These are phyloP conservation scores for Rhinopithecus roxellana DNA, from an alignment of 2,113 vertebrate species.

Conservation along the genomic window DNA sequence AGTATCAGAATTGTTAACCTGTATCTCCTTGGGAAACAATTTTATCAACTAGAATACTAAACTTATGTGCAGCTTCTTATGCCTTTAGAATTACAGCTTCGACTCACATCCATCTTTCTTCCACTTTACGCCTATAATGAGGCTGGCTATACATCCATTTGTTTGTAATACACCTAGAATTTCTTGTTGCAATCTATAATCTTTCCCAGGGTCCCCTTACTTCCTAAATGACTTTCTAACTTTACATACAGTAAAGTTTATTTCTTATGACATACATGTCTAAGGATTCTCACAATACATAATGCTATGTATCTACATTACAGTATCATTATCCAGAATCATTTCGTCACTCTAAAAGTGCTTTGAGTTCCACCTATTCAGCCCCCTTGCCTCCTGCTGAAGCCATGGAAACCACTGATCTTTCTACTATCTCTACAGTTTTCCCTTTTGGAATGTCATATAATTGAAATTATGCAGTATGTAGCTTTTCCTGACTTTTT, in stretches of 20 bases:
- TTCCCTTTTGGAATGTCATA: not conserved
- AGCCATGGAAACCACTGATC: not conserved
- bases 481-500: not conserved
- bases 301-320: not conserved
- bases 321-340: not conserved
- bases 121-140: not conserved
- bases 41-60: not conserved
- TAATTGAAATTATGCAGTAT: no score
- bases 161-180: not conserved
- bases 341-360: not conserved
- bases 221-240: not conserved
- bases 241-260: not conserved
- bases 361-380: no score
- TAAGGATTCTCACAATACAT: not conserved
- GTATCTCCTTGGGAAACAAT: not conserved
- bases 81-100: not conserved
- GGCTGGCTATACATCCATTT: no score
- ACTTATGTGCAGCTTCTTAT: not conserved
- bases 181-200: not conserved
- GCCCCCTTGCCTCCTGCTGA: not conserved
- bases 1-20: not conserved
- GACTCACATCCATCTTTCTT: no score
- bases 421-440: not conserved
- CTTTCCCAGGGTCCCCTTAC: no score
- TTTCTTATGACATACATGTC: not conserved